Conservation (phyloP, 2,797 vertebrate genomes). For the Alauda arvensis region DNA sequence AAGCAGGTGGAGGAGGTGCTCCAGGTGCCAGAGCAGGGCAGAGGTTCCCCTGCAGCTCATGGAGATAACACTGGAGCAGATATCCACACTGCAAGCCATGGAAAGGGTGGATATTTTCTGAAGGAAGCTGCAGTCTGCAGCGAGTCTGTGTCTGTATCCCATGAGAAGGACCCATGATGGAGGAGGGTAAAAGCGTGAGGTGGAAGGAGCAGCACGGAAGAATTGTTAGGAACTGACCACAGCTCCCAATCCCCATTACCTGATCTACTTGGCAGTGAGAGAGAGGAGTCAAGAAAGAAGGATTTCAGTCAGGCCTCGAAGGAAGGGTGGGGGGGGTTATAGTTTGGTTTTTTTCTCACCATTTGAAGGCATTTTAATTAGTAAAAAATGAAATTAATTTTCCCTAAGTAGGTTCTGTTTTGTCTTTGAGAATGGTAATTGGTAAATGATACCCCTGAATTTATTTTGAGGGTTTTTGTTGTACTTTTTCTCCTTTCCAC, state of each 20-base stretch:
- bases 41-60: background rate
- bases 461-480: background rate
- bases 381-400: background rate
- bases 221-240: background rate
- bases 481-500: background rate
- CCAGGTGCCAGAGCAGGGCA: background rate
- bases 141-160: background rate
- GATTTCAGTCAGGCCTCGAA: background rate
- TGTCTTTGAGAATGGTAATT: fast-evolving
- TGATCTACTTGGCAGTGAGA: fast-evolving
- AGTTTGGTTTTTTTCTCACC: background rate
- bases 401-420: background rate
- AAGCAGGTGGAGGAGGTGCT: background rate
- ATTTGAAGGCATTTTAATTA: background rate
- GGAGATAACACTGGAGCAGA: background rate
- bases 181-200: background rate
- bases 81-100: background rate
- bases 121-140: background rate
- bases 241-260: fast-evolving
- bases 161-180: background rate
- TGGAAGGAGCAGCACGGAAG: fast-evolving
- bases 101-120: background rate
- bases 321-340: background rate
- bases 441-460: background rate
- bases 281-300: background rate